These are phyloP conservation scores for Archegozetes longisetosus DNA, from an alignment of 1,140 invertebrate species.

Conservation along the genomic window DNA sequence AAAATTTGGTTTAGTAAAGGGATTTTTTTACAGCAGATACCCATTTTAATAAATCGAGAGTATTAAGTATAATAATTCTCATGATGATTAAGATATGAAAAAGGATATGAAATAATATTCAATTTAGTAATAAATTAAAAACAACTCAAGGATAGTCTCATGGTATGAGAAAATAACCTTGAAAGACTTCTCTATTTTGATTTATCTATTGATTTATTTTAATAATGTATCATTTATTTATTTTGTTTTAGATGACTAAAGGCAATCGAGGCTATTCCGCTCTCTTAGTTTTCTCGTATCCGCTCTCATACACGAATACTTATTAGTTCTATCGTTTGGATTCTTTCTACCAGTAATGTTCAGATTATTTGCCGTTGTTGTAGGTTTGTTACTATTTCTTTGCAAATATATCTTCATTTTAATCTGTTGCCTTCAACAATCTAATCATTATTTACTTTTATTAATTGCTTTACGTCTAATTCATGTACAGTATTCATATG, in stretches of 20 bases:
- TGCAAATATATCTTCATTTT: no score
- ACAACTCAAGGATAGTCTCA: no score
- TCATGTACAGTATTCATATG: no score
- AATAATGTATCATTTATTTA: not conserved
- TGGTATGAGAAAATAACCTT: constrained; percentile 76
- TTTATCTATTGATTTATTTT: not conserved
- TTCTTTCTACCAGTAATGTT: constrained; percentile 36
- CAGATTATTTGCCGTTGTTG: constrained; percentile 31
- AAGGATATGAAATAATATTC: no score
- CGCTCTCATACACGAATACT: constrained; percentile 35
- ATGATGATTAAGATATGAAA: constrained; percentile 85
- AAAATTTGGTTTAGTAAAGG: no score
- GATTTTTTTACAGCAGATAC: no score
- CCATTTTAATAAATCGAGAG: constrained; percentile 62
- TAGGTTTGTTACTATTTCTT: no score
- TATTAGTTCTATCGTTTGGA: constrained; percentile 30
- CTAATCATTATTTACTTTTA: no score
- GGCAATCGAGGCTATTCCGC: constrained; percentile 19
- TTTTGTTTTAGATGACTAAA: not conserved
- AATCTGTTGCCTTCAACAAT: no score
- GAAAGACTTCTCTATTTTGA: constrained; percentile 70
- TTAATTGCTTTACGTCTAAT: no score
- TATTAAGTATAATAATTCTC: constrained; percentile 70
- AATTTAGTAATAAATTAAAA: no score
- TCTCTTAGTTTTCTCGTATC: constrained; percentile 31